Conservation (phyloP, 2,888 invertebrate genomes). For the Protonemura montana region DNA sequence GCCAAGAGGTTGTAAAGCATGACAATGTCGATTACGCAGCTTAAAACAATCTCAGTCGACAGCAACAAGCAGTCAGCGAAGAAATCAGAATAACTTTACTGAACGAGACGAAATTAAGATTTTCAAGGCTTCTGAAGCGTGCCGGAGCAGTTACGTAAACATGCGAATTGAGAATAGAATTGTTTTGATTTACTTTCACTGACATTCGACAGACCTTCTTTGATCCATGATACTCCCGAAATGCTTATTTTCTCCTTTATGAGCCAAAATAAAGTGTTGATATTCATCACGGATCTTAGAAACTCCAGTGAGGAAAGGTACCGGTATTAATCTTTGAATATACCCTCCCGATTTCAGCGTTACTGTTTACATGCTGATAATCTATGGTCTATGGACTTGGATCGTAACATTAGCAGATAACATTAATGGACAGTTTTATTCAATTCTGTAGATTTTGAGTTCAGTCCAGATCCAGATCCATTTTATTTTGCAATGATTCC, state of each 20-base stretch:
- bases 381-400: too few relatives aligned
- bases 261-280: not conserved
- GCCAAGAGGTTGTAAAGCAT: not conserved
- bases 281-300: too few relatives aligned
- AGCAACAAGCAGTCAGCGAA: not conserved
- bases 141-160: constrained; percentile 32
- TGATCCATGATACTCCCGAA: not conserved
- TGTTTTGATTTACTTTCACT: constrained; percentile 33
- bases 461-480: too few relatives aligned
- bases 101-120: constrained; percentile 27
- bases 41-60: not conserved
- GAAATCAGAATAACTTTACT: not conserved
- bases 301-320: too few relatives aligned
- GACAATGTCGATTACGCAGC: not conserved
- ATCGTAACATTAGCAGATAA: too few relatives aligned
- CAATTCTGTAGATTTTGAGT: too few relatives aligned
- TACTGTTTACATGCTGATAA: too few relatives aligned
- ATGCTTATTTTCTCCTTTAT: not conserved
- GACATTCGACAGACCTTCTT: not conserved
- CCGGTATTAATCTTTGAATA: too few relatives aligned
- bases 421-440: too few relatives aligned
- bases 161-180: not conserved
- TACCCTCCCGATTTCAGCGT: too few relatives aligned
- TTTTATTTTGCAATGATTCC: too few relatives aligned
- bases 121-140: constrained; percentile 36